phyloP scores from a whole-genome alignment of 2,888 invertebrate genomes.

The Plusia festucae region DNA sequence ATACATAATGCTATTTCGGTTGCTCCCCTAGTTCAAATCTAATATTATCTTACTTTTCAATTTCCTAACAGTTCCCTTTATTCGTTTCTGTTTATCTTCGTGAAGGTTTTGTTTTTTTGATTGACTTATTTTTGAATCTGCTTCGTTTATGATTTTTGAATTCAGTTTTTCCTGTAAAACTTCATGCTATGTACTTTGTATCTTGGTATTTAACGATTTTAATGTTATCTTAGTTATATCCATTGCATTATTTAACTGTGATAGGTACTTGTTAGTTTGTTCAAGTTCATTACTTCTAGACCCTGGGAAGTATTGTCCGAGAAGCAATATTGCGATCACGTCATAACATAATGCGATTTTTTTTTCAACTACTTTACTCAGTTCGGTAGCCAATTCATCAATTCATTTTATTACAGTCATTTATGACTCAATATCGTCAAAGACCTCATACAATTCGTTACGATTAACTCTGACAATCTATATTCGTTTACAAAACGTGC shows the following conservation, averaged over 20 bases:
- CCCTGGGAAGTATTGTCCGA: too few relatives aligned
- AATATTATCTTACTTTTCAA: constrained; percentile 38
- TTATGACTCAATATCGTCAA: neutral
- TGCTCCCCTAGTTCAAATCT: constrained; percentile 40
- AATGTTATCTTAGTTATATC: neutral
- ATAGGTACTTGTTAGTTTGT: too few relatives aligned
- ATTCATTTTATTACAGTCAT: too few relatives aligned
- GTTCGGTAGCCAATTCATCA: too few relatives aligned
- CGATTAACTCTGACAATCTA: neutral
- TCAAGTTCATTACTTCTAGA: too few relatives aligned
- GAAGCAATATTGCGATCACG: too few relatives aligned
- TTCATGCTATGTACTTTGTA: neutral
- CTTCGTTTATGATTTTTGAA: constrained; percentile 1
- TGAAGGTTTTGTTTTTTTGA: constrained; percentile 13
- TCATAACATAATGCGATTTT: too few relatives aligned
- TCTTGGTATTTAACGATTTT: neutral
- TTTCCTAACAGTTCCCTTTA: constrained; percentile 35
- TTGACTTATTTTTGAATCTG: constrained; percentile 12
- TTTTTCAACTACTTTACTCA: too few relatives aligned
- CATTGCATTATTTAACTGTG: too few relatives aligned
- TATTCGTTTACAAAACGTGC: neutral
- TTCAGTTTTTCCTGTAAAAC: neutral
- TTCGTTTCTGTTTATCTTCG: constrained; percentile 19
- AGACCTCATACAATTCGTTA: neutral
- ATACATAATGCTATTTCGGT: constrained; percentile 43